A percentile compares a stretch with the other conserved stretches of the same genome.
These are phyloP conservation scores for Aphelinus atriplicis DNA, from an alignment of 1,140 invertebrate genomes.

Conservation along the genomic window DNA sequence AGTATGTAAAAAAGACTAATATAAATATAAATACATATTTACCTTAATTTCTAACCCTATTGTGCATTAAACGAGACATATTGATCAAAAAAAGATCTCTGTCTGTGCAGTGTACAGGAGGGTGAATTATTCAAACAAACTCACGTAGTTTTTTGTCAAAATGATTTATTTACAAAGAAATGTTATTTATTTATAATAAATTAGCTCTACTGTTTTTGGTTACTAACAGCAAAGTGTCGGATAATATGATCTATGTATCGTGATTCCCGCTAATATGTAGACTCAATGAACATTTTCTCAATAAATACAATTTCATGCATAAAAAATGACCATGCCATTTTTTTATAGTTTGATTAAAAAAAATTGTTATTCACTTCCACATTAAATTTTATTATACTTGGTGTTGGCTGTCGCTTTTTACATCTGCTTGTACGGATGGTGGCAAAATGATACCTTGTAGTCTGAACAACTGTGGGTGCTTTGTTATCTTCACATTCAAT, in stretches of 20 bases:
- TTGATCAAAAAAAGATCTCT: too few species aligned
- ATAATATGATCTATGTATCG: slow-evolving; percentile 14
- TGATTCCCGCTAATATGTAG: slow-evolving; percentile 17
- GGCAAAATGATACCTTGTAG: slow-evolving; percentile 48
- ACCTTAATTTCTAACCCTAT: neutral
- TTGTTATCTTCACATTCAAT: slow-evolving; percentile 48
- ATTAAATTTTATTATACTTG: too few species aligned
- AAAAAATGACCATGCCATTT: neutral
- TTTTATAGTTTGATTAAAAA: too few species aligned
- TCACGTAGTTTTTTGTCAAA: slow-evolving; percentile 2
- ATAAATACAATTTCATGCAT: slow-evolving; percentile 31
- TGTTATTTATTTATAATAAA: slow-evolving; percentile 27
- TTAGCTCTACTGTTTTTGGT: slow-evolving; percentile 8
- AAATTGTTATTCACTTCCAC: neutral
- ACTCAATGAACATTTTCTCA: slow-evolving; percentile 17
- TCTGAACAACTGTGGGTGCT: slow-evolving; percentile 48
- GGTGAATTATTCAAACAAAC: neutral
- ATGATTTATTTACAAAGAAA: slow-evolving; percentile 25
- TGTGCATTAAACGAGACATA: too few species aligned
- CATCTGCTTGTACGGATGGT: neutral
- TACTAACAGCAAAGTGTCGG: slow-evolving; percentile 4
- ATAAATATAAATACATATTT: slow-evolving; percentile 32
- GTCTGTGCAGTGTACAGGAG: too few species aligned
- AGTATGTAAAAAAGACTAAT: slow-evolving; percentile 30
- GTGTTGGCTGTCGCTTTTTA: neutral